These are phyloP conservation scores for Rhopilema esculentum DNA, from an alignment of 30 jellyfish, hydroid and myxozoan genomes.

Conservation along the genomic window DNA sequence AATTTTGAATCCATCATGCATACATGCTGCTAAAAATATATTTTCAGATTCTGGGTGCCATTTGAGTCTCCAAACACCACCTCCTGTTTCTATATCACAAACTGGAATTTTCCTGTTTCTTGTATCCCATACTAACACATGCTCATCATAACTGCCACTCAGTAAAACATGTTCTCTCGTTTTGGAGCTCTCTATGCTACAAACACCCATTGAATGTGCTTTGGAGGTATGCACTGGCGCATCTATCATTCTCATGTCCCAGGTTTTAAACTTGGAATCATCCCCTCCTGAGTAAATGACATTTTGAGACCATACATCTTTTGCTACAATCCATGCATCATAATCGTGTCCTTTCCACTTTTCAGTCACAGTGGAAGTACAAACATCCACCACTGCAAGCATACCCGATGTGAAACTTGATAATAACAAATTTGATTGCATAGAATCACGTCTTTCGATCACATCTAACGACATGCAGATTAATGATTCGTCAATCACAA, in stretches of 20 bases:
- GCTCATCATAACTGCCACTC: conserved; percentile 92
- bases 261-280: conserved; percentile 74
- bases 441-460: not conserved
- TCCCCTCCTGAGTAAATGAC: conserved; percentile 86
- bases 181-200: conserved; percentile 79
- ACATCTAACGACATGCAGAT: conserved; percentile 81
- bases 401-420: conserved; percentile 79
- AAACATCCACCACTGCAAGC: conserved; percentile 40
- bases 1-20: conserved; percentile 91
- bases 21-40: conserved; percentile 82
- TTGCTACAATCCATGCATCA: conserved; percentile 93
- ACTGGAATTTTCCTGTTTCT: conserved; percentile 71
- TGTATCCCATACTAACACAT: conserved; percentile 78
- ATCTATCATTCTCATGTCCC: conserved; percentile 77
- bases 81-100: conserved; percentile 69
- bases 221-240: conserved; percentile 58
- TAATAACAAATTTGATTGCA: conserved; percentile 10
- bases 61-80: conserved; percentile 97
- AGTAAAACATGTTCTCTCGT: conserved; percentile 35
- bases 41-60: conserved; percentile 80
- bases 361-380: not conserved
- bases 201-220: conserved; percentile 87
- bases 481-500: conserved; percentile 11
- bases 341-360: conserved; percentile 85
- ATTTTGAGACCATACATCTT: conserved; percentile 41